Conservation (phyloP, 2,888 invertebrate species). For the Ditylenchus weischeri region DNA sequence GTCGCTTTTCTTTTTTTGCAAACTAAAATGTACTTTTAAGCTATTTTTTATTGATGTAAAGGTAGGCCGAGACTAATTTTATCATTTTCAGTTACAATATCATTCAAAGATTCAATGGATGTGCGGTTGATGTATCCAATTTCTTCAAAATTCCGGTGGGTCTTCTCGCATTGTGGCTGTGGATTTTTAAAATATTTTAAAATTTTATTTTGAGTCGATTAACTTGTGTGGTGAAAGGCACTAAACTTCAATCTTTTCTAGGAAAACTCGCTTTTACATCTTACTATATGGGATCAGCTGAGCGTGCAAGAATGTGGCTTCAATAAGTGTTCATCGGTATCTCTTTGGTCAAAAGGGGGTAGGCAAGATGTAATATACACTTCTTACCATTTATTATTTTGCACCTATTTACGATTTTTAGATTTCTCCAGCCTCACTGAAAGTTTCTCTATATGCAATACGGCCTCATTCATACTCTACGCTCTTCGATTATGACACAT, state of each 20-base stretch:
- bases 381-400: background rate
- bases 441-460: background rate
- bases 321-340: background rate
- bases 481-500: conserved; percentile 42
- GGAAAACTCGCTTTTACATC: conserved; percentile 37
- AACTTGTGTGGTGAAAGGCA: too few species aligned
- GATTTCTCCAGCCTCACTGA: background rate
- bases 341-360: background rate
- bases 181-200: background rate
- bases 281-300: conserved; percentile 25
- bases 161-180: conserved; percentile 1
- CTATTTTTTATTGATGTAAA: too few species aligned
- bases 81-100: conserved; percentile 26
- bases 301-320: background rate
- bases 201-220: background rate
- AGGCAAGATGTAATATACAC: background rate
- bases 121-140: conserved; percentile 6
- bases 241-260: conserved; percentile 5
- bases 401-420: background rate
- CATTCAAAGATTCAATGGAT: conserved; percentile 17
- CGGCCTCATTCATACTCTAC: conserved; percentile 11
- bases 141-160: conserved; percentile 26
- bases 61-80: too few species aligned
- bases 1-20: conserved; percentile 7
- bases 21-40: too few species aligned